Percentiles rank a stretch among this genome's conserved stretches.
Conservation (phyloP, 2,888 invertebrate genomes). For the Cantharis lateralis region DNA sequence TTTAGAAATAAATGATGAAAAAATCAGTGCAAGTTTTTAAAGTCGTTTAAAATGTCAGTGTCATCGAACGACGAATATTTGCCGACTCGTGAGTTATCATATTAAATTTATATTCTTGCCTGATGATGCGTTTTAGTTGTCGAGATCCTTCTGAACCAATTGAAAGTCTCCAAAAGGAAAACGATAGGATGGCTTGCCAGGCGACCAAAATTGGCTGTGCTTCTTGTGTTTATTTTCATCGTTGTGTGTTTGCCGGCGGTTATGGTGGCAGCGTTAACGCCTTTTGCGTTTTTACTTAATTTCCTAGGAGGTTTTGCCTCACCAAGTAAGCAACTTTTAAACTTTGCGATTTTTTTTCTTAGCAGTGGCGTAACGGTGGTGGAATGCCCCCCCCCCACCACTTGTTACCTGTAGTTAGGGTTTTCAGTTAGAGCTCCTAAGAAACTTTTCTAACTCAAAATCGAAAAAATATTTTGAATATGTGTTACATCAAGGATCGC, state of each 20-base stretch:
- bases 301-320: constrained; percentile 8
- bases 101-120: neutral
- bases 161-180: neutral
- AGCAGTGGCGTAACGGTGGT: neutral
- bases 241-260: constrained; percentile 6
- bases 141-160: neutral
- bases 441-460: too few species aligned
- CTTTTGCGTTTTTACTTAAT: constrained; percentile 2
- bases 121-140: neutral
- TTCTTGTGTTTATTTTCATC: neutral
- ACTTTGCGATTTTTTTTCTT: neutral
- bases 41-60: neutral
- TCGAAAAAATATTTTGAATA: too few species aligned
- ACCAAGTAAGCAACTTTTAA: neutral
- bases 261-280: neutral
- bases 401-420: too few species aligned
- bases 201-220: neutral
- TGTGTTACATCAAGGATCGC: too few species aligned
- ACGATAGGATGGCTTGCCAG: constrained; percentile 14
- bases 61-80: neutral
- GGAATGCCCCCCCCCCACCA: too few species aligned
- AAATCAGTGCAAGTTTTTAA: neutral
- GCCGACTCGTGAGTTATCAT: neutral
- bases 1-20: neutral
- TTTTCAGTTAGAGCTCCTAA: too few species aligned